Evolutionary conservation across 92 coral and sea anemone species (phyloP).

Genomic region (Palythoa heliodiscus): DNA sequence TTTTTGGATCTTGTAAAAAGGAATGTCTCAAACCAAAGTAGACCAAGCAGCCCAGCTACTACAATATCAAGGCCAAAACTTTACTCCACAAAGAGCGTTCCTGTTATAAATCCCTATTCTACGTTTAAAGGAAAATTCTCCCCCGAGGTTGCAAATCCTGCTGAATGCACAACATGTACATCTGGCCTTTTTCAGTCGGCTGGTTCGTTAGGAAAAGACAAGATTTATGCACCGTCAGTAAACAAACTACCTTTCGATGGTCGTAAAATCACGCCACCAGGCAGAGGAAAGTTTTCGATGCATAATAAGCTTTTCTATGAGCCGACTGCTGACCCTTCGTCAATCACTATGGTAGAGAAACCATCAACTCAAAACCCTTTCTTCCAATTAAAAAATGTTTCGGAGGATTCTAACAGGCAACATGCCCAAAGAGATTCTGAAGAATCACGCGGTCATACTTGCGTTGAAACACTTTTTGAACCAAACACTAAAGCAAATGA

Average conservation of each 20-base stretch:
- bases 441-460: neutral
- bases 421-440: neutral
- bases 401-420: neutral
- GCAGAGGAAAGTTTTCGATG: neutral
- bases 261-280: neutral
- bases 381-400: neutral
- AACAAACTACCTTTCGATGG: neutral
- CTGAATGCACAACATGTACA: neutral
- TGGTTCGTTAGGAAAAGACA: neutral
- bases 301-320: slow-evolving; percentile 21
- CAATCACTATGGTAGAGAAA: neutral
- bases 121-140: neutral
- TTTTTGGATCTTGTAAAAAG: slow-evolving; percentile 27
- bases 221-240: neutral
- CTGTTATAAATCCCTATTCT: neutral
- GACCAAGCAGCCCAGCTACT: slow-evolving; percentile 1
- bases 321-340: neutral
- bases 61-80: slow-evolving; percentile 5
- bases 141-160: neutral
- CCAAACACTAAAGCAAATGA: neutral
- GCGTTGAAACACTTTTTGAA: neutral
- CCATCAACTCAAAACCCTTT: neutral
- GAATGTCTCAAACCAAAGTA: neutral
- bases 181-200: neutral
- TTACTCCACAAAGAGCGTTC: neutral